phyloP scores from a whole-genome alignment of 2,888 invertebrate genomes.

The Chouioia cunea region DNA sequence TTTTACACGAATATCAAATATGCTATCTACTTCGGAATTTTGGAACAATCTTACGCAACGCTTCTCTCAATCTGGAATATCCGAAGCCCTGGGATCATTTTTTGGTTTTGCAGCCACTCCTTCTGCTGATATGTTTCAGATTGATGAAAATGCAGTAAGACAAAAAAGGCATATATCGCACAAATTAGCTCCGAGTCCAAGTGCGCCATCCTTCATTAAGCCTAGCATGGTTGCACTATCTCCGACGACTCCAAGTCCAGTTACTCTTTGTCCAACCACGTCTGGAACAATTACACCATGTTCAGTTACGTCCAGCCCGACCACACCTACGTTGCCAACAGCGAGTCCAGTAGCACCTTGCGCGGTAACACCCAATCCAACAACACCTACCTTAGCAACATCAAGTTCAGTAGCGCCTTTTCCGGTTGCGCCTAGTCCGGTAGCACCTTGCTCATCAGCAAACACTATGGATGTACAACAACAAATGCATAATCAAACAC shows the following conservation, averaged over 20 bases:
- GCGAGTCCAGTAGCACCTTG: constrained; percentile 23
- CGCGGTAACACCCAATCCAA: no score
- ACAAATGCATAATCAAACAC: constrained; percentile 6
- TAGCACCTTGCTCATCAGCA: no score
- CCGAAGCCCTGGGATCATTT: constrained; percentile 27
- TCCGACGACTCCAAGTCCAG: no score
- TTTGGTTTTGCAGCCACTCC: constrained; percentile 21
- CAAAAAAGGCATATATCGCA: neutral
- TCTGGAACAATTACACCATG: no score
- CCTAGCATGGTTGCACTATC: no score
- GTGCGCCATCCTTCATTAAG: no score
- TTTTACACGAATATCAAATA: constrained; percentile 17
- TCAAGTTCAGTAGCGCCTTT: no score
- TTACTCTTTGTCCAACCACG: no score
- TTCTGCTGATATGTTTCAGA: constrained; percentile 37
- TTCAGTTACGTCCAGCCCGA: neutral
- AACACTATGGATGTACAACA: no score
- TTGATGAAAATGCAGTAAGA: constrained; percentile 22
- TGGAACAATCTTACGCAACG: constrained; percentile 26
- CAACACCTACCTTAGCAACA: no score
- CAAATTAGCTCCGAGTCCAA: no score
- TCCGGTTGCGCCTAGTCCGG: neutral
- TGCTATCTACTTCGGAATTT: constrained; percentile 29
- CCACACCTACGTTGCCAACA: neutral
- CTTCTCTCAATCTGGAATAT: constrained; percentile 9